These are phyloP conservation scores for Maccullochella peelii DNA, from an alignment of 2,113 vertebrate genomes.

Conservation along the genomic window DNA sequence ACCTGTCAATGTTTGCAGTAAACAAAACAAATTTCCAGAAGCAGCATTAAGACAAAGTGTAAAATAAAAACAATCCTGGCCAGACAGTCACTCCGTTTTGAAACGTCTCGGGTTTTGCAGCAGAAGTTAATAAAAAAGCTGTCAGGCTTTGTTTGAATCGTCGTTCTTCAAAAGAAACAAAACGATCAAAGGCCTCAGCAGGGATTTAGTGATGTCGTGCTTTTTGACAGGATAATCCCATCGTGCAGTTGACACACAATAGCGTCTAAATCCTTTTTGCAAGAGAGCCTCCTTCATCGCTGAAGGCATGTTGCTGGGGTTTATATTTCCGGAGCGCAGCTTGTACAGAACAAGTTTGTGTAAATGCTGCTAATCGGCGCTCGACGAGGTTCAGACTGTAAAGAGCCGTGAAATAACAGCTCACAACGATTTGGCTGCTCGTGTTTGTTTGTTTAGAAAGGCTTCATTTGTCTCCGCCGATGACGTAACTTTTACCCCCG, in stretches of 20 bases:
- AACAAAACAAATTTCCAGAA: not conserved
- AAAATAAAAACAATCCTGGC: not conserved
- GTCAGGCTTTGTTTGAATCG: conserved; percentile 1
- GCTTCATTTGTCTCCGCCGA: not conserved
- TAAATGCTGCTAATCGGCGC: conserved; percentile 8
- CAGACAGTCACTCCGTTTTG: too few species aligned
- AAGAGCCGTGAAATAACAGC: conserved; percentile 35
- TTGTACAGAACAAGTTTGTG: not conserved
- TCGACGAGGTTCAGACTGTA: conserved; percentile 23
- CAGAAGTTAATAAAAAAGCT: conserved; percentile 1
- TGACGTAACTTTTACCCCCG: conserved; percentile 5
- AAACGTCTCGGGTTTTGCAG: not conserved
- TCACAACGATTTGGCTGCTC: not conserved
- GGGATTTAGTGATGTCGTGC: conserved; percentile 37
- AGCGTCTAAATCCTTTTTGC: not conserved
- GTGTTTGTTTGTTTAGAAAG: conserved; percentile 29
- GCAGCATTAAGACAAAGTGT: not conserved
- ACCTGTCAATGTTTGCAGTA: not conserved
- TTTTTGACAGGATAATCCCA: conserved; percentile 41
- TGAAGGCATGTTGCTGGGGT: not conserved
- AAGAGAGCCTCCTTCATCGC: not conserved
- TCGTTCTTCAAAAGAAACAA: not conserved
- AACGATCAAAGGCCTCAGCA: conserved; percentile 28
- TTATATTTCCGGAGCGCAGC: not conserved
- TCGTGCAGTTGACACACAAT: conserved; percentile 11